Evolutionary conservation across 2,113 vertebrate genomes (phyloP), one percentile per base, ranked within the genome.

Genomic region (Mus pahari): DNA sequence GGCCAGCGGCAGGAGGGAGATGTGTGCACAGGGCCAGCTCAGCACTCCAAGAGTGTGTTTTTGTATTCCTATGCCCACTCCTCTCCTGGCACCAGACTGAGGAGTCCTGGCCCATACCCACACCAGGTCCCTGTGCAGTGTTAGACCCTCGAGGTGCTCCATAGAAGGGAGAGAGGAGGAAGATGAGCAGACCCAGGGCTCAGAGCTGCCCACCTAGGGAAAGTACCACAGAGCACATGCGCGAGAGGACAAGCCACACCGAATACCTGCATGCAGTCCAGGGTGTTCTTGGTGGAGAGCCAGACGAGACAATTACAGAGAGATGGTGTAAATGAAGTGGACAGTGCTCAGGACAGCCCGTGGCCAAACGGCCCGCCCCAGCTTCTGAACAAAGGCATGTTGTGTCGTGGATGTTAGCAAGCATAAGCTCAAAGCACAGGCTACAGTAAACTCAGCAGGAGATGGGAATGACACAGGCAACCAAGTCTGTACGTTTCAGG

Each of bases 251-350:
- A 91, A 98, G 92, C 97, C 96, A 92, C 89, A 94, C 96, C 98
- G 98, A 99, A 98, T 99, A 99, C 99, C 99, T 99, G 99, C 99
- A 99, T 99, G 99, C 99, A 99, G 99, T 99, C 99, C 99, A 99
- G 98, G 98, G 99, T 99, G 99, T 98, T 99, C 99, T 99, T 99
- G 98, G 98, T 98, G 98, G 97, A 97, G 91, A 97, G 98, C 98
- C 98, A 98, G 99, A 98, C 96, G 96, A 98, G 98, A 98, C 98
- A 98, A 98, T 97, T 97, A 99, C 98, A 98, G 98, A 98, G 98
- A 98, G 98, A 98, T 91, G 96, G 89, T 94, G 94, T 95, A 95
- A 98, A 91, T 64, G 99, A 98, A 98, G 95, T 96, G 53, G 39
- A 97, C 94, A 50, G 93, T 87, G 97, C 94, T 98, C 98, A 97